Base-by-base conservation (phyloP, 1,140 invertebrate genomes). In the Procambarus virginalis region DNA sequence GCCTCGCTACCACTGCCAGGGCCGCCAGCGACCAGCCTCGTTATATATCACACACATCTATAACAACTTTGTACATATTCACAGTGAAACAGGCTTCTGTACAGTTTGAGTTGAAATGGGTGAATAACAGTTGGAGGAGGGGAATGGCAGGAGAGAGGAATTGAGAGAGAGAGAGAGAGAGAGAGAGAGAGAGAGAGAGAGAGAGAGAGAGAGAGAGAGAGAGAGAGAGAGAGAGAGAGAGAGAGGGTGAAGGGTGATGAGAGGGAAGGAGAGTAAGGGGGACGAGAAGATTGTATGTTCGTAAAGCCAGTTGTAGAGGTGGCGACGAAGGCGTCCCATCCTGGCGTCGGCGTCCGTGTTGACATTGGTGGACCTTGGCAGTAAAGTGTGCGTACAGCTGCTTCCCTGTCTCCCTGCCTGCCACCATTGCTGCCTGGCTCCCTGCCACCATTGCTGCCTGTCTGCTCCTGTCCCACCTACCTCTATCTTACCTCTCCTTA, bases 61-160 rank as follows among this genome's bases (percentile, higher is more conserved):
- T 80, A 87, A 87, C 78, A 80, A 80, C 78, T 87, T 80, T 87
- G 77, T 87, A 87, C 85, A 87, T 87, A 68, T 81, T 80, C 51
- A 87, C 22, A 55, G 60, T 64, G 14, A 76, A 78, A 64, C 51
- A 55, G 51, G 12, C 20, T 64, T 20, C 12, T 64, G 60, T 64
- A 64, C 60, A 64, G 12, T 64, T 64, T 9, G 12, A 8, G 8
- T 12, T 81, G n/a, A 20, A 60, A 20, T 45, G 46, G 6, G 4
- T 34, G 34, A 34, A 34, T 34, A 34, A 34, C 34, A 34, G 34
- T 34, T 34, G 34, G 34, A 48, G 75, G 9, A 8, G n/a, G 46
- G 6, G 75, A 76, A 8, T 17, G 46, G 48, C 46, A 49, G 77
- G 9, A 20, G 46, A 14, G 77, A 17, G 48, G 8, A 17, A 14